These are phyloP conservation scores for Drosophila triauraria DNA, from an alignment of 1,140 invertebrate genomes.

Conservation along the genomic window DNA sequence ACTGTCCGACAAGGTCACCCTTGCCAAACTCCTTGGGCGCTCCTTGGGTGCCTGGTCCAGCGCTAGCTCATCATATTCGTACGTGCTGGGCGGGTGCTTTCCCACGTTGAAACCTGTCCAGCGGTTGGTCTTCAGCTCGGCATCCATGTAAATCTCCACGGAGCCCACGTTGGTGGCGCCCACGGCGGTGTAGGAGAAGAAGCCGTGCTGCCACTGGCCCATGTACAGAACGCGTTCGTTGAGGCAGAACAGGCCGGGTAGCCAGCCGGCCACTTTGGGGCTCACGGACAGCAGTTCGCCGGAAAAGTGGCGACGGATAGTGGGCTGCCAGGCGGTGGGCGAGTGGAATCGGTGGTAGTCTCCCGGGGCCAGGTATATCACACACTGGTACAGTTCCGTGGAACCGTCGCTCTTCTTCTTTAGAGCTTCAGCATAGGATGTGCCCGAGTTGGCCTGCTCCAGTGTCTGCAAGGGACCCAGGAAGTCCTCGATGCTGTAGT, in stretches of 20 bases:
- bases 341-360: constrained; percentile 99
- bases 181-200: constrained; percentile 98
- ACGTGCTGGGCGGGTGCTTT: constrained; percentile 65
- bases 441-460: constrained; percentile 46
- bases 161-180: constrained; percentile 99
- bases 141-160: constrained; percentile 95
- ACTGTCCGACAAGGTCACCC: constrained; percentile 97
- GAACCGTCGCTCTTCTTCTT: constrained; percentile 69
- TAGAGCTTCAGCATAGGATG: constrained; percentile 59
- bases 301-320: constrained; percentile 94
- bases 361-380: constrained; percentile 98
- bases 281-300: constrained; percentile 98
- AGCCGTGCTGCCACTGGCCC: constrained; percentile 97
- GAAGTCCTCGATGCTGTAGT: constrained; percentile 96
- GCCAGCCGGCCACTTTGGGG: constrained; percentile 93
- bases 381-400: constrained; percentile 95
- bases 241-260: constrained; percentile 96
- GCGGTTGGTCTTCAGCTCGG: constrained; percentile 91
- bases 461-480: constrained; percentile 89
- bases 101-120: constrained; percentile 84
- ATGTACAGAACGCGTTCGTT: constrained; percentile 98
- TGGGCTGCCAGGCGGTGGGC: constrained; percentile 95
- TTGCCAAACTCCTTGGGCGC: constrained; percentile 87
- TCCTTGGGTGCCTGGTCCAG: constrained; percentile 73
- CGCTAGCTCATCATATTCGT: constrained; percentile 86